Conservation (phyloP, 2,797 vertebrate genomes). For the Pyrocephalus nanus region DNA sequence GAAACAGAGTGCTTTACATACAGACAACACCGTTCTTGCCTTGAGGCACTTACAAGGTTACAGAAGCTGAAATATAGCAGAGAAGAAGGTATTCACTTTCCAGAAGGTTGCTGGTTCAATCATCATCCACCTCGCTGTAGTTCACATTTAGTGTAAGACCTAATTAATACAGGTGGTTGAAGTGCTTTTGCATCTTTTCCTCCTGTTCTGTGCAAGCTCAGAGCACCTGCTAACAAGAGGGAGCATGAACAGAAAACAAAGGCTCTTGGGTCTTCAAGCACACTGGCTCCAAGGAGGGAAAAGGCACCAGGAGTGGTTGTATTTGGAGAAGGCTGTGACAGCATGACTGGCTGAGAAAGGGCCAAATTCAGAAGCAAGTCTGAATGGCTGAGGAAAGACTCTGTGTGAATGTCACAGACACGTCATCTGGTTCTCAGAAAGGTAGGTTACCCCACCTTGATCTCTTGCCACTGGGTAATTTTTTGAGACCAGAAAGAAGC, state of each 20-base stretch:
- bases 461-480: neutral
- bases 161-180: slow-evolving; percentile 44
- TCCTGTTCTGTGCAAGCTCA: neutral
- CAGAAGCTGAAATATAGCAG: neutral
- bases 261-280: neutral
- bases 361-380: neutral
- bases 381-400: neutral
- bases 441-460: neutral
- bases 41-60: slow-evolving; percentile 1
- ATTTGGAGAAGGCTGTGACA: neutral
- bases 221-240: neutral
- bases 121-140: neutral
- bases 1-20: neutral
- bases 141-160: neutral
- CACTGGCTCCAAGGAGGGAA: neutral
- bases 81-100: neutral
- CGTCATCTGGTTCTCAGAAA: fast-evolving
- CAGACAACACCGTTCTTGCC: neutral
- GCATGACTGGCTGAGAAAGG: neutral
- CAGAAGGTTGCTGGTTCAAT: slow-evolving; percentile 27
- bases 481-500: neutral
- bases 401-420: neutral
- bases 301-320: neutral
- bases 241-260: neutral
- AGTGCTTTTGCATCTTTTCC: neutral